Conservation (phyloP, 2,797 vertebrate genomes). For the Emydoidea blandingii region DNA sequence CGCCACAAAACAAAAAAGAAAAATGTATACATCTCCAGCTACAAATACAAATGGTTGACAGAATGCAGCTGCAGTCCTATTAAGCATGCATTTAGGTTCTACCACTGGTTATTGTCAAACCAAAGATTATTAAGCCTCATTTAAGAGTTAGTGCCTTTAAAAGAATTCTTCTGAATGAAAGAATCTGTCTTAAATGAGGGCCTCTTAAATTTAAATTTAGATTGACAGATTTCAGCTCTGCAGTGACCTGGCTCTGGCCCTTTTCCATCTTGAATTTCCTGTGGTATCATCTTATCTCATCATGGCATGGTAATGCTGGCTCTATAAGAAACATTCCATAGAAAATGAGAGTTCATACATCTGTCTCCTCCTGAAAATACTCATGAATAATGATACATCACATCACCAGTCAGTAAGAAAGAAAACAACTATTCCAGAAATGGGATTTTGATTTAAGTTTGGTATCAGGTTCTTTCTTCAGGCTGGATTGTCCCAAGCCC, state of each 20-base stretch:
- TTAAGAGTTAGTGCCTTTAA: background rate
- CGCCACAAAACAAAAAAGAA: background rate
- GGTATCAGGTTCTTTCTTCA: fast-evolving
- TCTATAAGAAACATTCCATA: constrained; percentile 32
- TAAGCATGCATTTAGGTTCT: background rate
- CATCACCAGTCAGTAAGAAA: constrained; percentile 24
- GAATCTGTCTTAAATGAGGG: constrained; percentile 4
- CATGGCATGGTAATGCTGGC: constrained; percentile 8
- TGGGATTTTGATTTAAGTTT: constrained; percentile 16
- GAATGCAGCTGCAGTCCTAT: background rate
- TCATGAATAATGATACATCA: constrained; percentile 16
- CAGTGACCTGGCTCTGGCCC: background rate
- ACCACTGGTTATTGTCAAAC: background rate
- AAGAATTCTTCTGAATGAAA: constrained; percentile 18
- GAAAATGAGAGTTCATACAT: constrained; percentile 45
- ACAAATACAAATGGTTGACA: background rate
- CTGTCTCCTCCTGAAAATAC: constrained; percentile 49
- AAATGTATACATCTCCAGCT: background rate
- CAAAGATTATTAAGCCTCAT: constrained; percentile 28
- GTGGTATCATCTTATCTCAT: constrained; percentile 51
- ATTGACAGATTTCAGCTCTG: constrained; percentile 32
- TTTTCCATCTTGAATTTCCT: constrained; percentile 53
- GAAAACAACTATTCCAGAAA: background rate
- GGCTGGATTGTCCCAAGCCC: background rate
- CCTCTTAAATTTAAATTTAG: background rate